Evolutionary conservation across 1,140 invertebrate species (phyloP), one percentile per base, ranked within the genome.

Genomic region (Samia ricini): DNA sequence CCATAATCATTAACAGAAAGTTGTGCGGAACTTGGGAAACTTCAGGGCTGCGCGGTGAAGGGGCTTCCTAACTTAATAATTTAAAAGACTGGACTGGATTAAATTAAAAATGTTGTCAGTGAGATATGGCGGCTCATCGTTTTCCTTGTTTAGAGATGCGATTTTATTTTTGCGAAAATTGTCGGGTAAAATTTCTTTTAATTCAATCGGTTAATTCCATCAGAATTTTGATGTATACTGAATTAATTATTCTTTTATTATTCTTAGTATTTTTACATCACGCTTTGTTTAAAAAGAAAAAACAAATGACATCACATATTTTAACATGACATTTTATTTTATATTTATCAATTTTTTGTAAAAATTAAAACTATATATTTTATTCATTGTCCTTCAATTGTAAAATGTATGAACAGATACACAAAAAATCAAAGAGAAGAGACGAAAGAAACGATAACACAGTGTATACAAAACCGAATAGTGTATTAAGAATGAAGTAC

Each of bases 1-100:
- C 66, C 62, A 68, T 77, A 77, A 77, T 77, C 72, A 77, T 79
- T 73, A 77, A 66, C 59, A 66, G 68, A 76, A 74, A 73, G 68
- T 75, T 71, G 55, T 61, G 22, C 33, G 56, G 56, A 63, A 52
- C 62, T 62, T 52, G 52, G 57, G 21, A 57, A 57, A 26, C 33
- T 57, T 26, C 23, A 18, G 56, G 42, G 50, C 21, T 33, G 10
- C 12, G 33, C n/a, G n/a, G n/a, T n/a, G n/a, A n/a, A 42, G 33
- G 33, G 33, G 12, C 33, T 15, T 15, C 3, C 15, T 62, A 24
- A n/a, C 58, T 74, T 62, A 70, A 70, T 70, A 70, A 70, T 70
- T 74, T 68, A 70, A 68, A 66, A 64, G 55, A 59, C 54, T 68
- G 61, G 63, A 60, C 60, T 55, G 69, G 60, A 64, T 63, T 58